phyloP scores from a whole-genome alignment of 2,888 invertebrate genomes.

The Spatulosminthurus flaviceps region DNA sequence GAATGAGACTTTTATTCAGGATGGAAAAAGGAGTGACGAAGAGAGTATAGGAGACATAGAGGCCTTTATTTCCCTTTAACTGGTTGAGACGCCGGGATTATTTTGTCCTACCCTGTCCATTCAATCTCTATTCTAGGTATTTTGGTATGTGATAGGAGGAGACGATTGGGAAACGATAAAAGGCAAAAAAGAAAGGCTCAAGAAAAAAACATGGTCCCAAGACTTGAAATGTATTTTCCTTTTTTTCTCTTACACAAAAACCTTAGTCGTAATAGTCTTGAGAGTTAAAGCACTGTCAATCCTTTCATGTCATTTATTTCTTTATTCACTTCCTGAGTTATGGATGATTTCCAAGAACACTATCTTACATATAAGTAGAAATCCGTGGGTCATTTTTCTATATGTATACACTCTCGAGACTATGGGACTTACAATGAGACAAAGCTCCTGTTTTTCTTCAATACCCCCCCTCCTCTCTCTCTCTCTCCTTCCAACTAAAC shows the following conservation, averaged over 20 bases:
- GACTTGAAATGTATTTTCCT: neutral
- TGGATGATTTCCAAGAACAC: constrained; percentile 8
- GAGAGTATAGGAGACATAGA: no score
- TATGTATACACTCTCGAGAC: no score
- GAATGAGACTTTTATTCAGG: no score
- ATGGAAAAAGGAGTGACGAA: no score
- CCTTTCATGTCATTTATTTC: constrained; percentile 34
- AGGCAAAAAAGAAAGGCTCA: constrained; percentile 32
- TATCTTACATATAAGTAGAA: no score
- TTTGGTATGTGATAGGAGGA: neutral
- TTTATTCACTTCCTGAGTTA: neutral
- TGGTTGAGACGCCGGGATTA: no score
- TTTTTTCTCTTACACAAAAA: neutral
- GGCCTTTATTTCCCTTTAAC: no score
- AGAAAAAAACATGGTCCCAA: neutral
- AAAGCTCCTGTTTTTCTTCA: no score
- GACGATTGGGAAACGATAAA: constrained; percentile 30
- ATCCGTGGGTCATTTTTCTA: no score
- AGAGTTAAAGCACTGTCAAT: constrained; percentile 20
- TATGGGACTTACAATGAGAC: no score
- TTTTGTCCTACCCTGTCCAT: neutral
- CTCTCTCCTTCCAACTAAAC: no score
- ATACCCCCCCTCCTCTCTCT: no score
- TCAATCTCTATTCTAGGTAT: neutral
- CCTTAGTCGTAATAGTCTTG: neutral